Evolutionary conservation across 2,797 vertebrate species (phyloP).

Genomic region (Staurois parvus): DNA sequence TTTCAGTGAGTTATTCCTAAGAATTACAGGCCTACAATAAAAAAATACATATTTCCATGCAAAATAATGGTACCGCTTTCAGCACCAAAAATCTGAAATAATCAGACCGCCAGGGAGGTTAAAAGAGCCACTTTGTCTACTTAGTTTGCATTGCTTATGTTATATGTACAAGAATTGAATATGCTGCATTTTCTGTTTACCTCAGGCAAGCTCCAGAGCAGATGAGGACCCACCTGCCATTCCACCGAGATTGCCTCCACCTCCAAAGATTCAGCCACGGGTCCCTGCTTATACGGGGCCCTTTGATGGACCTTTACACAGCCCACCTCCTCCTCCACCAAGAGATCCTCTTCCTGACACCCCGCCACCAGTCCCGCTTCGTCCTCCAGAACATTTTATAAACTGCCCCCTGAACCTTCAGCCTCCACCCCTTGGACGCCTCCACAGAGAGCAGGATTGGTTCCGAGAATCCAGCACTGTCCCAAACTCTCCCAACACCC

Average conservation of each 20-base stretch:
- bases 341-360: conserved; percentile 88
- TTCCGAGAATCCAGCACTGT: conserved; percentile 74
- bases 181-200: neutral
- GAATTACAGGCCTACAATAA: no score
- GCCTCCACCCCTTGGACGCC: conserved; percentile 86
- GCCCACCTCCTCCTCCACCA: conserved; percentile 88
- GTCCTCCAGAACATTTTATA: conserved; percentile 95
- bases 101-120: no score
- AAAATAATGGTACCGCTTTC: no score
- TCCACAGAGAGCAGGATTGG: conserved; percentile 82
- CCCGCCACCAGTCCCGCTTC: conserved; percentile 87
- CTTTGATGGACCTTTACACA: conserved; percentile 84
- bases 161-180: neutral
- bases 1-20: no score
- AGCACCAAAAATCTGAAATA: no score
- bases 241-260: conserved; percentile 89
- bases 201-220: conserved; percentile 77
- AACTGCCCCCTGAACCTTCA: conserved; percentile 90
- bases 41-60: no score
- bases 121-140: no score
- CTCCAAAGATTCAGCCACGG: conserved; percentile 87
- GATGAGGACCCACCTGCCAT: conserved; percentile 92
- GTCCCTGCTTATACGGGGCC: conserved; percentile 76
- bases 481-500: conserved; percentile 79
- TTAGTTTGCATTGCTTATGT: no score